Base-by-base conservation (phyloP, 2,113 vertebrate species). In the Jaculus jaculus region DNA sequence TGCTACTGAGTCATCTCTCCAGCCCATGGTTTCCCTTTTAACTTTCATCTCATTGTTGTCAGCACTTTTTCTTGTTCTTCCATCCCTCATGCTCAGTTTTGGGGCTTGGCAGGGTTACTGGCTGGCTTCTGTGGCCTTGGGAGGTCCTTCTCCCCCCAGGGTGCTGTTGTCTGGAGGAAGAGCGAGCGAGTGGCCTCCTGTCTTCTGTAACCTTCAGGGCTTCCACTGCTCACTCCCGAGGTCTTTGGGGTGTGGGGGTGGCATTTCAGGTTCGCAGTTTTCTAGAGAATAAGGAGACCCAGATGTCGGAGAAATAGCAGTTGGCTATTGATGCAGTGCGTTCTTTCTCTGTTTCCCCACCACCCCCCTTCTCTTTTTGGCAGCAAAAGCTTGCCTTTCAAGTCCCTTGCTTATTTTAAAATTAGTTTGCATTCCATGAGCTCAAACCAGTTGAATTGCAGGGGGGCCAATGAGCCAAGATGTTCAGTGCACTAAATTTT, bases 401-500 rank as follows among this genome's bases (percentile, higher is more conserved):
- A 89, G 28, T 94, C 89, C 73, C 73, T 90, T 89, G 72, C 72
- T 89, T 93, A 87, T 94, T 96, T 96, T 91, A 60, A 94, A 92
- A 94, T 95, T 93, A 89, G 84, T 77, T 95, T 89, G 61, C 66
- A 94, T 89, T 92, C 20, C 23, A 30, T 72, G 34, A 84, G 58
- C 78, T 92, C 84, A 94, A 69, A 95, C 68, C 47, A 77, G 74
- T 58, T 80, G 72, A 96, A 60, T 93, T 26, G 63, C 83, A 3
- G 91, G 87, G 42, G 72, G 84, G 89, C 81, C 92, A 96, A 94
- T 95, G 72, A 96, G 37, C 87, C 68, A 89, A 94, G 63, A 85
- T 96, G 89, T 94, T 92, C 93, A 34, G 72, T 92, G 58, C 93
- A 91, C 87, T 96, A 81, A 94, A 94, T 94, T 93, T 95, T n/a